phyloP scores from a whole-genome alignment of 1,140 invertebrate species.

The Propsilocerus akamusi region DNA sequence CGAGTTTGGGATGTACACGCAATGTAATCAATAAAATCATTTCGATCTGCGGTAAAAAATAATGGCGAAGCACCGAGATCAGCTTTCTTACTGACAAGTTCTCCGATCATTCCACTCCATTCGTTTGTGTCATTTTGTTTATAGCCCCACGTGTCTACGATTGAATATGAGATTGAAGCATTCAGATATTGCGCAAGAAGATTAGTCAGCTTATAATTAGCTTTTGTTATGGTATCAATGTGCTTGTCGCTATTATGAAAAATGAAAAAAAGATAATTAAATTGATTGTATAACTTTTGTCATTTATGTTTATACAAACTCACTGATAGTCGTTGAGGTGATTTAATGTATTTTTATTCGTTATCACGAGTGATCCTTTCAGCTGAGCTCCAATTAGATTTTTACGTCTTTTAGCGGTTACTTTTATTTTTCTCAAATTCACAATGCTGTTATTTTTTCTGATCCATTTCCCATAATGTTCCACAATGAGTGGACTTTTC shows the following conservation, averaged over 20 bases:
- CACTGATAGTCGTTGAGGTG: conserved; percentile 37
- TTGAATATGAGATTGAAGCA: conserved; percentile 29
- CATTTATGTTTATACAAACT: neutral
- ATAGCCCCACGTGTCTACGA: conserved; percentile 36
- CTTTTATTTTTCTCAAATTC: conserved; percentile 8
- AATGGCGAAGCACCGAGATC: conserved; percentile 41
- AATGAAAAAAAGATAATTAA: conserved; percentile 4
- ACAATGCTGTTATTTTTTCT: conserved; percentile 11
- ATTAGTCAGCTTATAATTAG: conserved; percentile 35
- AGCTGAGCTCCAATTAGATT: conserved; percentile 24
- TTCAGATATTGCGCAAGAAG: conserved; percentile 34
- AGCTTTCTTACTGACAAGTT: conserved; percentile 31
- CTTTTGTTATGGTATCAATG: conserved; percentile 39
- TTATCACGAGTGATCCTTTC: conserved; percentile 30
- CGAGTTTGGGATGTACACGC: conserved; percentile 35
- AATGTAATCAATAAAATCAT: conserved; percentile 37
- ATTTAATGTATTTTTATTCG: conserved; percentile 33
- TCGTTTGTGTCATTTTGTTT: conserved; percentile 19
- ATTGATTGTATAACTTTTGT: neutral
- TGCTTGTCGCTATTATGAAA: conserved; percentile 27
- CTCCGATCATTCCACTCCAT: conserved; percentile 44
- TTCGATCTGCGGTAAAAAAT: conserved; percentile 35
- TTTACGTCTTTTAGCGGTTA: conserved; percentile 19
- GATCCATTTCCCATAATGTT: conserved; percentile 20
- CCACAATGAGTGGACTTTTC: conserved; percentile 11